Conservation (phyloP, 2,797 vertebrate genomes). For the Sarcophilus harrisii region DNA sequence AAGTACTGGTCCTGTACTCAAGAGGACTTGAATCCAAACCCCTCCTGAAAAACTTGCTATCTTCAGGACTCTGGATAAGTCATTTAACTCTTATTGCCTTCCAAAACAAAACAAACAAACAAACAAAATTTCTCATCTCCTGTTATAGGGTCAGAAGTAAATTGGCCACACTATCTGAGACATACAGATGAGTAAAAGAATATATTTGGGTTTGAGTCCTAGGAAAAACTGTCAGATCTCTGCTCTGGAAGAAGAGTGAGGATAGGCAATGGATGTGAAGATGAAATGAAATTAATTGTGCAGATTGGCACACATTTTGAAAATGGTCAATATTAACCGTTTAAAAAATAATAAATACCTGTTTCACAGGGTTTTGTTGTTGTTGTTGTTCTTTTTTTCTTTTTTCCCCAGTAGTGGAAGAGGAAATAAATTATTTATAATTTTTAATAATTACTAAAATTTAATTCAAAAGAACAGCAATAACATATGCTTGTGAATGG, state of each 20-base stretch:
- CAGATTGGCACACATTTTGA: neutral
- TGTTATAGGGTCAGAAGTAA: neutral
- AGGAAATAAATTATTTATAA: neutral
- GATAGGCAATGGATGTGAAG: too few relatives aligned
- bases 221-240: neutral
- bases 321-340: neutral
- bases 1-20: too few relatives aligned
- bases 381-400: neutral
- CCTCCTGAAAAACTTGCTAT: too few relatives aligned
- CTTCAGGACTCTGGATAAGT: too few relatives aligned
- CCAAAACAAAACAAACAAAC: too few relatives aligned
- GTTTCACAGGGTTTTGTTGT: neutral
- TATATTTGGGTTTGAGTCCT: neutral
- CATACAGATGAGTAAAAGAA: neutral
- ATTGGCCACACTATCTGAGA: neutral
- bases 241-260: neutral
- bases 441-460: neutral
- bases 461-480: neutral
- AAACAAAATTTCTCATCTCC: neutral
- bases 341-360: neutral
- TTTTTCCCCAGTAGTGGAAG: neutral
- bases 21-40: too few relatives aligned
- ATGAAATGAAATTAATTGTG: neutral
- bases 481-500: neutral
- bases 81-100: too few relatives aligned